Evolutionary conservation across 2,797 vertebrate species (phyloP), one percentile per base, ranked within the genome.

Genomic region (Leptatherina wallacei): DNA sequence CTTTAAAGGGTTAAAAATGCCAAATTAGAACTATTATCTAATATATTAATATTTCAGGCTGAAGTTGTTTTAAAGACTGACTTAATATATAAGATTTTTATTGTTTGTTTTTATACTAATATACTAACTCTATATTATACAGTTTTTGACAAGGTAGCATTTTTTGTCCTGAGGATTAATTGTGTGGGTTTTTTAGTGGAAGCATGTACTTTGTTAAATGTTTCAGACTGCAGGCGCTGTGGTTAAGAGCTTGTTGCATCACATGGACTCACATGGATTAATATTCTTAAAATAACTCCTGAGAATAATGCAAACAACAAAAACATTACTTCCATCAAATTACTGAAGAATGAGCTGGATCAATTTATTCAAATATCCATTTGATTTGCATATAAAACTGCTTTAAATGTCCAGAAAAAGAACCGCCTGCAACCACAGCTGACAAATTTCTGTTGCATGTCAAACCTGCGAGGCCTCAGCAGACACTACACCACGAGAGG

Each of bases 401-500:
- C 33, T 59, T 2, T 16, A 14, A 0, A 10, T 40, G 44, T 68
- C 49, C 32, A 66, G 22, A 51, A 42, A 24, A 4, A 7, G 24
- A 61, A 14, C 51, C 14, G 30, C 35, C 14, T 13, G 0, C 0
- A 42, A 27, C 16, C 12, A 27, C 3, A 42, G 54, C 69, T 0
- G 9, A 72, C 32, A 27, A 27, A 61, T 59, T 69, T 67, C 63
- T 69, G 71, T 29, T 60, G 35, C 67, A 69, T 58, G 57, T 68
- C 10, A 1, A 9, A 9, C 65, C 58, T 56, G 24, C 54, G 33
- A 59, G 36, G 72, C 63, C 75, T 62, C 65, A 20, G 60, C 24
- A 80, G 70, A 81, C 16, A 65, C 63, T 56, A 71, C 63, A 36
- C 65, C 35, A 4, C 1, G 2, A 75, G 69, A 73, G 63, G 60